Conservation (phyloP, 2,888 invertebrate species). For the Agriopis aurantiaria region DNA sequence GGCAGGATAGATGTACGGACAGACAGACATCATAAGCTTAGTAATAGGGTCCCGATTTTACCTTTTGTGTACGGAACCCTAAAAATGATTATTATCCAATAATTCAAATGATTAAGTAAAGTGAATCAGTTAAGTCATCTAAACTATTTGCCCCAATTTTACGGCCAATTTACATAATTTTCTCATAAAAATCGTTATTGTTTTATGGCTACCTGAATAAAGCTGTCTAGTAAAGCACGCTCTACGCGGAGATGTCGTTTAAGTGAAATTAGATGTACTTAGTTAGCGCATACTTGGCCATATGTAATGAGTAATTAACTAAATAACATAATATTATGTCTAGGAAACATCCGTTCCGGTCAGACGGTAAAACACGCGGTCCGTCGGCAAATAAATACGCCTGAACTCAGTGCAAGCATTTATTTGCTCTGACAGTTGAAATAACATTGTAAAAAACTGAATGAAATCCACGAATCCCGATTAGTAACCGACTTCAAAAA, state of each 20-base stretch:
- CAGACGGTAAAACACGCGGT: slow-evolving; percentile 1
- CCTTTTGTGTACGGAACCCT: too few species aligned
- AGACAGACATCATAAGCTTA: too few species aligned
- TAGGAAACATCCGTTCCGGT: slow-evolving; percentile 65
- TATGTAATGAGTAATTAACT: slow-evolving; percentile 66
- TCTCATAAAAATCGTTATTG: slow-evolving; percentile 10
- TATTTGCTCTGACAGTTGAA: too few species aligned
- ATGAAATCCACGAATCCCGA: too few species aligned
- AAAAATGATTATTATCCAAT: too few species aligned
- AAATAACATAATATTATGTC: slow-evolving; percentile 63
- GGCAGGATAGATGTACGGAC: too few species aligned
- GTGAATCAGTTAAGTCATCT: slow-evolving; percentile 8
- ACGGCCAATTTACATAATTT: slow-evolving; percentile 14
- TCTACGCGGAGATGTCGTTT: slow-evolving; percentile 17
- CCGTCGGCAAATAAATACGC: background rate
- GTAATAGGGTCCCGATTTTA: too few species aligned
- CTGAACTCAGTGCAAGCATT: too few species aligned
- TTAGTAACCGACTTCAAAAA: too few species aligned
- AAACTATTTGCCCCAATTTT: slow-evolving; percentile 17
- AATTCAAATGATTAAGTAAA: background rate
- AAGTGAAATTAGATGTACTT: slow-evolving; percentile 64
- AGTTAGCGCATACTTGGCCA: slow-evolving; percentile 62
- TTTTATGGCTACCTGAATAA: slow-evolving; percentile 14
- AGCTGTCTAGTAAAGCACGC: slow-evolving; percentile 21
- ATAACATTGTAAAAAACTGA: too few species aligned